These are phyloP conservation scores for Xylocampa areola DNA, from an alignment of 2,888 invertebrate species.

Conservation along the genomic window DNA sequence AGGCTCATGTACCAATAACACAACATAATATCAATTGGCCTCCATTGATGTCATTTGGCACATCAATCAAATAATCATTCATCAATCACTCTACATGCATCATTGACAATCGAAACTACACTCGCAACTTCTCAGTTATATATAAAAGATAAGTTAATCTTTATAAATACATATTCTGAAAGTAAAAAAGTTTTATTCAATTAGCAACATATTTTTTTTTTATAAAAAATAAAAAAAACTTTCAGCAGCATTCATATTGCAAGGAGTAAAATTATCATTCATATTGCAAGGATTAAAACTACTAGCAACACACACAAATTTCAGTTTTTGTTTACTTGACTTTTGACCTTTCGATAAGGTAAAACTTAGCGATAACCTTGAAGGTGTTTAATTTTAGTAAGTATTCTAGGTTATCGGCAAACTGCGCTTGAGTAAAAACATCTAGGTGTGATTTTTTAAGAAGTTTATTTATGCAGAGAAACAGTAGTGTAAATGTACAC, in stretches of 20 bases:
- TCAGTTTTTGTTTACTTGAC: too few species aligned
- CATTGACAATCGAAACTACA: constrained; percentile 3
- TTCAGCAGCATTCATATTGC: too few species aligned
- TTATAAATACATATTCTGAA: not conserved
- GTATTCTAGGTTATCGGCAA: not conserved
- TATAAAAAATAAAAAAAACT: too few species aligned
- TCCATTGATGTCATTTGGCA: not conserved
- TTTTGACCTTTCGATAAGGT: constrained; percentile 35
- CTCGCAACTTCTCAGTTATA: not conserved
- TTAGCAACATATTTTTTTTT: not conserved
- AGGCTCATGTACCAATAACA: too few species aligned
- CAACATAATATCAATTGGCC: not conserved
- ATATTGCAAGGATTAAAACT: too few species aligned
- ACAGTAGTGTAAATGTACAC: too few species aligned
- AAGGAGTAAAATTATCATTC: constrained; percentile 18
- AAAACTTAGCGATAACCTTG: constrained; percentile 15
- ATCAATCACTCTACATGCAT: not conserved
- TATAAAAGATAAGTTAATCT: not conserved
- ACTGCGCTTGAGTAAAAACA: not conserved
- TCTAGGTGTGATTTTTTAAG: not conserved
- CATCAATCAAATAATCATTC: constrained; percentile 5
- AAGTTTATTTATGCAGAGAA: not conserved
- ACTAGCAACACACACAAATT: too few species aligned
- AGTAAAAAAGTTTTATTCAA: not conserved
- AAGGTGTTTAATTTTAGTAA: constrained; percentile 1